Conservation (phyloP, 2,888 invertebrate genomes). For the Gryllus longicercus region DNA sequence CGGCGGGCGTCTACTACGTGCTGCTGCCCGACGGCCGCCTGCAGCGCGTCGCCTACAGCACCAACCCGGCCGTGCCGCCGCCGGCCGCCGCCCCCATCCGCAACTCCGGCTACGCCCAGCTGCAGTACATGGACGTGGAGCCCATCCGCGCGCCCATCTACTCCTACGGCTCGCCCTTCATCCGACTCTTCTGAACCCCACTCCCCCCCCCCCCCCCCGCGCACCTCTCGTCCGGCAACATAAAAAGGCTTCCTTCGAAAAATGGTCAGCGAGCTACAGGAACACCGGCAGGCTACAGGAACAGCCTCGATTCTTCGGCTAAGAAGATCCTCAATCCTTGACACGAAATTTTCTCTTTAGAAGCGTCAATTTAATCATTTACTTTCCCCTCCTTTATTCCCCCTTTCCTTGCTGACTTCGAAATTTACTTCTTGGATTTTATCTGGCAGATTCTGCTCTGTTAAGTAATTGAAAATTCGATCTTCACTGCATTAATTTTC, state of each 20-base stretch:
- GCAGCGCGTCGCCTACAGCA: constrained; percentile 38
- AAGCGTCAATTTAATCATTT: too few relatives aligned
- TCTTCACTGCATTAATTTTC: background rate
- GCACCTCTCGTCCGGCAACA: too few relatives aligned
- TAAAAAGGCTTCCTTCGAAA: too few relatives aligned
- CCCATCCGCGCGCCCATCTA: constrained; percentile 40
- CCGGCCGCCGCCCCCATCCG: constrained; percentile 25
- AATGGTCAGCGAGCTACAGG: too few relatives aligned
- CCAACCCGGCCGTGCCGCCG: constrained; percentile 26
- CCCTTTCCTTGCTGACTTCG: too few relatives aligned
- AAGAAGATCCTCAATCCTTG: too few relatives aligned
- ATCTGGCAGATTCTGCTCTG: background rate
- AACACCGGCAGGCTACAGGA: too few relatives aligned
- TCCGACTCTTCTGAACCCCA: constrained; percentile 33
- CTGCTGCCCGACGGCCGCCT: constrained; percentile 40
- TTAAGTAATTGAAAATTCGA: background rate
- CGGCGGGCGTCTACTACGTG: constrained; percentile 39
- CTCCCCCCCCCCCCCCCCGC: too few relatives aligned
- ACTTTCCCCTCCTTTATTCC: too few relatives aligned
- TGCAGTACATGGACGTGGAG: constrained; percentile 40
- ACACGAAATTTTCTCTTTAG: too few relatives aligned
- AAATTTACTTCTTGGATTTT: too few relatives aligned
- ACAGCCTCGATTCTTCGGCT: too few relatives aligned
- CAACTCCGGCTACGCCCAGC: constrained; percentile 37
- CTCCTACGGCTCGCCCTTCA: constrained; percentile 38